Percentiles rank a stretch among this genome's conserved stretches.
Conservation (phyloP, 2,797 vertebrate species). For the Emys orbicularis region DNA sequence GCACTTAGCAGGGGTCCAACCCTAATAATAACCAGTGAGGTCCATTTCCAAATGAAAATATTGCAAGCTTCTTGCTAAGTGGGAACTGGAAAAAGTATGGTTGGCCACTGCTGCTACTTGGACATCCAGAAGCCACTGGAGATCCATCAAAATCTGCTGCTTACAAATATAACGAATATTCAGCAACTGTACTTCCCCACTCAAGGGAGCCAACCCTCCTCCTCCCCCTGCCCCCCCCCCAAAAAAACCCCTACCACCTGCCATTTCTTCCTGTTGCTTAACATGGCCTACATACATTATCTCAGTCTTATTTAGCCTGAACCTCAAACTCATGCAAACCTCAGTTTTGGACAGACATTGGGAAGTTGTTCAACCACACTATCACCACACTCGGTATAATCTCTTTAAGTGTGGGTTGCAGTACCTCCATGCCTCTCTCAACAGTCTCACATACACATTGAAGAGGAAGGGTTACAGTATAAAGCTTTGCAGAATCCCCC, state of each 20-base stretch:
- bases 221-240: fast-evolving
- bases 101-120: not conserved
- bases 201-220: not conserved
- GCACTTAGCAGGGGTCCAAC: not conserved
- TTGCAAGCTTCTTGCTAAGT: not conserved
- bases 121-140: not conserved
- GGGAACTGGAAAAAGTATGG: not conserved
- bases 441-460: fast-evolving
- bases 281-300: not conserved
- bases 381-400: not conserved
- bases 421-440: not conserved
- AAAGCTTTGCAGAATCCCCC: not conserved
- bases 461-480: not conserved
- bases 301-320: not conserved
- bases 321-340: not conserved
- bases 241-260: not conserved
- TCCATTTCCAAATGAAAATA: not conserved
- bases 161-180: not conserved
- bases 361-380: not conserved
- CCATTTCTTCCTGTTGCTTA: not conserved
- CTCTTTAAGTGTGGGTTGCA: too few species aligned
- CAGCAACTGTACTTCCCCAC: not conserved
- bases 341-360: not conserved
- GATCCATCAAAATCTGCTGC: not conserved
- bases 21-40: not conserved